Evolutionary conservation across 2,113 vertebrate species (phyloP).

Genomic region (Dolichallabes microphthalmus): DNA sequence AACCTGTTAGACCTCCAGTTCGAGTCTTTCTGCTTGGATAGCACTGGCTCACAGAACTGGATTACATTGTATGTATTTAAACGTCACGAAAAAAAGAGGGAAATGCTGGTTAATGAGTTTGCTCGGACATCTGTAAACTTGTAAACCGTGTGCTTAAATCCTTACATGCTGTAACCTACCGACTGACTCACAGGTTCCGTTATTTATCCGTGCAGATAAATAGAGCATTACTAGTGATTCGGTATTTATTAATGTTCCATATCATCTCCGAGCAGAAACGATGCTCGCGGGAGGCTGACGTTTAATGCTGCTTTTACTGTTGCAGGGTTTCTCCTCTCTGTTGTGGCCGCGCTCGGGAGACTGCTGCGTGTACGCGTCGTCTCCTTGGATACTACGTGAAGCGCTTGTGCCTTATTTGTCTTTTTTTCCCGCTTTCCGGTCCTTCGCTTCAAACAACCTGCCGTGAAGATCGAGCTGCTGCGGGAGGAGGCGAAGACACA

Average conservation of each 20-base stretch:
- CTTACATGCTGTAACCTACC: not conserved
- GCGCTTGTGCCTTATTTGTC: conserved; percentile 3
- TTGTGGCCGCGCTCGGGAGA: conserved; percentile 7
- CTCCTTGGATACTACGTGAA: conserved; percentile 38
- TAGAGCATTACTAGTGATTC: not conserved
- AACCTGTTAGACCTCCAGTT: not conserved
- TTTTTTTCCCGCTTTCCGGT: not conserved
- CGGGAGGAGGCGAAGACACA: conserved; percentile 77
- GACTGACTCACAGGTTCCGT: not conserved
- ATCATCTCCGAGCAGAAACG: not conserved
- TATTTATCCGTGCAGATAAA: not conserved
- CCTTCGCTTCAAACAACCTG: conserved; percentile 63
- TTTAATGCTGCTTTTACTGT: not conserved
- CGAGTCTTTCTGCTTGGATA: not conserved
- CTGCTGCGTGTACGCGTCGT: conserved; percentile 10
- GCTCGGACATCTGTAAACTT: conserved; percentile 20
- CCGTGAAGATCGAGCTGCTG: conserved; percentile 61
- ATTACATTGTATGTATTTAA: not conserved
- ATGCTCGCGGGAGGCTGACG: not conserved
- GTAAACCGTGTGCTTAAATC: not conserved
- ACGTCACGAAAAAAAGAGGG: not conserved
- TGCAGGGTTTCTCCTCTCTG: conserved; percentile 7
- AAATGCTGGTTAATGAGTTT: not conserved
- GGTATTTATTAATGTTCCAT: not conserved
- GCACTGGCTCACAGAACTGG: not conserved